phyloP scores from a whole-genome alignment of 2,888 invertebrate genomes.

The Acronicta leporina region DNA sequence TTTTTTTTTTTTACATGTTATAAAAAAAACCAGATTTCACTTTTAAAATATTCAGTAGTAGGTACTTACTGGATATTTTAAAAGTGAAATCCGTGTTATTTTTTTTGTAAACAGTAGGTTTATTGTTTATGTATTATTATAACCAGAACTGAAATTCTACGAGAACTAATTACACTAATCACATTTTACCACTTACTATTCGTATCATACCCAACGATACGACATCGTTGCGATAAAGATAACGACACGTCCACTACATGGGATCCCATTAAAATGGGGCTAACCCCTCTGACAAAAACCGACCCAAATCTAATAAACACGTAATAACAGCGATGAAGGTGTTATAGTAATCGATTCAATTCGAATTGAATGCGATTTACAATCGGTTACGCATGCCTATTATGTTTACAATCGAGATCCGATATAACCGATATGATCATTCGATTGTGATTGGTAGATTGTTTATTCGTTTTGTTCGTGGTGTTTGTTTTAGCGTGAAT shows the following conservation, averaged over 20 bases:
- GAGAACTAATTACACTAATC: conserved; percentile 37
- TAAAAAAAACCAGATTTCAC: no score
- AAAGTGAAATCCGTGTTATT: no score
- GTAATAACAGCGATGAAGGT: conserved; percentile 77
- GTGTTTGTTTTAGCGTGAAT: conserved; percentile 44
- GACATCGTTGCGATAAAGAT: conserved; percentile 48
- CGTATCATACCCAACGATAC: conserved; percentile 32
- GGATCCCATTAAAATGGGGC: conserved; percentile 52
- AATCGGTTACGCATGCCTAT: conserved; percentile 67
- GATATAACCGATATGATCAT: conserved; percentile 50
- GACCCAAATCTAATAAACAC: conserved; percentile 78
- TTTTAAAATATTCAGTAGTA: no score
- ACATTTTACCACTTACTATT: conserved; percentile 29
- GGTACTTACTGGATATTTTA: no score
- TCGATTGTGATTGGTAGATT: conserved; percentile 53
- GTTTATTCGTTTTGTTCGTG: conserved; percentile 36
- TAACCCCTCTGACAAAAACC: conserved; percentile 52
- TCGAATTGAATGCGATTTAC: conserved; percentile 72
- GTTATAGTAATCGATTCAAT: conserved; percentile 75
- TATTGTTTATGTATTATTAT: not conserved
- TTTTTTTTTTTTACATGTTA: no score
- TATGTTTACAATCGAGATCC: conserved; percentile 58
- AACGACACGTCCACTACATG: conserved; percentile 47
- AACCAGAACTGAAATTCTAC: conserved; percentile 25
- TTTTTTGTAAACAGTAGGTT: no score